phyloP scores from a whole-genome alignment of 2,113 vertebrate species.

The Paraplagusia blochii region DNA sequence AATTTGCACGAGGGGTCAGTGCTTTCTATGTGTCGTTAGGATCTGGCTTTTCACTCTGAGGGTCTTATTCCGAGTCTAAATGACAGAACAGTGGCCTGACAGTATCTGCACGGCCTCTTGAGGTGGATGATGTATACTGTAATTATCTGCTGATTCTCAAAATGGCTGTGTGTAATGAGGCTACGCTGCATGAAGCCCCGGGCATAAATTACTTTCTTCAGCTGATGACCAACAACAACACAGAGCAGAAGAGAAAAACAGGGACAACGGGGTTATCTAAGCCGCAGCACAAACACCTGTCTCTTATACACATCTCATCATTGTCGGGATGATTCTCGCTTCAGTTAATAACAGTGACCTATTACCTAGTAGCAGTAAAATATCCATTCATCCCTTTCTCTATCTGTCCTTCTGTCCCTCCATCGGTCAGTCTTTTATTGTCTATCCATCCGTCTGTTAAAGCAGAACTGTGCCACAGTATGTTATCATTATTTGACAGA shows the following conservation, averaged over 20 bases:
- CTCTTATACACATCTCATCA: too few species aligned
- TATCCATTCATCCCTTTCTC: too few species aligned
- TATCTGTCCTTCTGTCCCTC: too few species aligned
- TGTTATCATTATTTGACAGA: too few species aligned
- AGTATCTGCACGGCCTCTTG: conserved; percentile 62
- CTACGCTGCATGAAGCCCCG: conserved; percentile 68
- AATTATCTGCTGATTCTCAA: conserved; percentile 84
- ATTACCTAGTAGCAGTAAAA: too few species aligned
- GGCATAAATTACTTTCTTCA: conserved; percentile 80
- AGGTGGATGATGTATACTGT: conserved; percentile 79
- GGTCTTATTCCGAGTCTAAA: conserved; percentile 38
- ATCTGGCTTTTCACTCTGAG: conserved; percentile 39
- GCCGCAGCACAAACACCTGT: conserved; percentile 34
- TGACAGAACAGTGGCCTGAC: conserved; percentile 61
- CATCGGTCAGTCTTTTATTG: too few species aligned
- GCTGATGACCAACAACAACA: conserved; percentile 72
- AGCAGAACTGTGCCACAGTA: too few species aligned
- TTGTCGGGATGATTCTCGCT: too few species aligned
- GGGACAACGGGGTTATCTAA: conserved; percentile 49
- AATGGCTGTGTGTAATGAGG: conserved; percentile 80
- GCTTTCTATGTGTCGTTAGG: too few species aligned
- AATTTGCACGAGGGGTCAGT: conserved; percentile 10
- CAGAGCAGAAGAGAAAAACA: conserved; percentile 43
- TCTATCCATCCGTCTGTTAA: too few species aligned
- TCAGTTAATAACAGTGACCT: too few species aligned